Evolutionary conservation across 1,140 invertebrate genomes (phyloP), one percentile per base, ranked within the genome.

Genomic region (Theocolax elegans): DNA sequence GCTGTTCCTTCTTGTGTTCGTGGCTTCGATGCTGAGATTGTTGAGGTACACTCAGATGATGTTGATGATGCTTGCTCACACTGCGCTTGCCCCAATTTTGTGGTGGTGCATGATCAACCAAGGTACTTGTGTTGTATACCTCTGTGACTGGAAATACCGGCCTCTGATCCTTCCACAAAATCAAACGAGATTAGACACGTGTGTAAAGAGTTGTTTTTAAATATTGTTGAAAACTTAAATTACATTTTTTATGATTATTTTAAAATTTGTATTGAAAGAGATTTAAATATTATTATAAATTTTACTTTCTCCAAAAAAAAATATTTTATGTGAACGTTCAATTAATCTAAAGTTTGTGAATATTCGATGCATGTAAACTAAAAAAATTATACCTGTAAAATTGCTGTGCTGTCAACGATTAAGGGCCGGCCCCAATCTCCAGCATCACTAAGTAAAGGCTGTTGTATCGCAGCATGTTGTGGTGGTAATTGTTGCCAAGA

Each of bases 1-100:
- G 94, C 29, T 92, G 90, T 76, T 97, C 95, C 80, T 97, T 97
- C 81, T 95, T 96, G 76, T 92, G 84, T 8, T 87, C 84, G 40
- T 86, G 83, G n/a, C 44, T 71, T 29, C 83, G 79, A 25, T 86
- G 86, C 29, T 86, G 86, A 1, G 82, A 78, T 53, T 84, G 83
- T 17, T 83, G 84, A 0, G 87, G 87, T 48, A 88, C 85, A 60
- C 87, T 78, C 6, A 87, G 75, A 59, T 87, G 87, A 72, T 89
- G 87, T 49, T 88, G 87, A 72, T 89, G 88, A 74, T 88, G 87
- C 66, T 87, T 88, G 17, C 87, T 86, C 0, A 87, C 87, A 54
- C 83, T 86, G 17, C 88, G 81, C 70, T 89, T 89, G 6, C 81
- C 83, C 82, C 88, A 83, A 78, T 79, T 81, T 62, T 81, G 82